phyloP scores from a whole-genome alignment of 2,797 vertebrate species.

The Neopelma chrysocephalum region DNA sequence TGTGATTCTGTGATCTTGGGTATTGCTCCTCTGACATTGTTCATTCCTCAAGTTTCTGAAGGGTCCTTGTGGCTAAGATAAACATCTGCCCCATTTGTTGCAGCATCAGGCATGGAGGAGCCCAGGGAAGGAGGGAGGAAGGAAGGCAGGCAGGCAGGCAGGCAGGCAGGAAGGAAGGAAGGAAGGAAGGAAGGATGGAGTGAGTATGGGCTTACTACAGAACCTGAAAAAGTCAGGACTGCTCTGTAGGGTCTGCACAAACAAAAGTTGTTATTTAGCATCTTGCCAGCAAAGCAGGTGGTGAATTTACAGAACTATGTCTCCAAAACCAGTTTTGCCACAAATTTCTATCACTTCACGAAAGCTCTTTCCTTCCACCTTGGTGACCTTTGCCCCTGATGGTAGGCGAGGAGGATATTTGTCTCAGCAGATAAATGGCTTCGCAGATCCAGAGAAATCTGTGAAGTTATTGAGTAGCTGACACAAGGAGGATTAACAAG shows the following conservation, averaged over 20 bases:
- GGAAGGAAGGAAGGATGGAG: not conserved
- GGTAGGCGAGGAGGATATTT: not conserved
- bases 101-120: not conserved
- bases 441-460: conserved; percentile 20
- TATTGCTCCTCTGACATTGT: not conserved
- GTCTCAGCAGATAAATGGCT: not conserved
- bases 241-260: not conserved
- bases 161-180: too few species aligned
- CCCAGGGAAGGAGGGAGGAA: not conserved
- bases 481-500: conserved; percentile 32
- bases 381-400: not conserved
- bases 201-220: not conserved
- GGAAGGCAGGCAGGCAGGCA: too few species aligned
- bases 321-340: not conserved
- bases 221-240: not conserved
- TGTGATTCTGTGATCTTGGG: not conserved
- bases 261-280: not conserved
- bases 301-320: not conserved
- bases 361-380: not conserved
- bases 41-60: conserved; percentile 2
- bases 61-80: not conserved
- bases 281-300: not conserved
- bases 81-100: not conserved
- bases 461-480: conserved; percentile 20
- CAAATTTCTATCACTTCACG: not conserved